Conservation (phyloP, 2,113 vertebrate genomes). For the Pterocles burchelli region DNA sequence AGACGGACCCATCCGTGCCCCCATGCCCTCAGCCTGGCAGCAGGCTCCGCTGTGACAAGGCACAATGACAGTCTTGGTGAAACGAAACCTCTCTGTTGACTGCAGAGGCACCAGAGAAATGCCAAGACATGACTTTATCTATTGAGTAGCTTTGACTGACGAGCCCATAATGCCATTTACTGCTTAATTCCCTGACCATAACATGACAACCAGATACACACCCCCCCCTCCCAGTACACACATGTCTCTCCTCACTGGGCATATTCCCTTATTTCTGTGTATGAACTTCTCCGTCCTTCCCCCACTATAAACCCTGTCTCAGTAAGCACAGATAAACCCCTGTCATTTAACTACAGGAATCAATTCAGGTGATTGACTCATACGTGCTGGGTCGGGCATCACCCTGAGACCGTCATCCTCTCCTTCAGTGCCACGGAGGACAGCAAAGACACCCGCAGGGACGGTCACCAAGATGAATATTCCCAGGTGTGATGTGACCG, state of each 20-base stretch:
- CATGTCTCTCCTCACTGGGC: not conserved
- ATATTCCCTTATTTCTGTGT: not conserved
- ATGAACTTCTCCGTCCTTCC: not conserved
- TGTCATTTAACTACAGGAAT: not conserved
- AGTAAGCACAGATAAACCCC: not conserved
- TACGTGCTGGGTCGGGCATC: not conserved
- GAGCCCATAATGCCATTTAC: not conserved
- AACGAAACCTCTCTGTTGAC: not conserved
- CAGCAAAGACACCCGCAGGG: not conserved
- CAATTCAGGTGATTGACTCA: not conserved
- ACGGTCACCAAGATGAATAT: not conserved
- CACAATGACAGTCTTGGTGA: not conserved
- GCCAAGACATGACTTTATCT: not conserved
- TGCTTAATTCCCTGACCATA: not conserved
- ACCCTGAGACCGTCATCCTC: not conserved
- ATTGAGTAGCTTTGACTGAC: not conserved
- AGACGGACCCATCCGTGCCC: too few species aligned
- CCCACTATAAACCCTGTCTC: not conserved
- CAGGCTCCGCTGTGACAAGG: not conserved
- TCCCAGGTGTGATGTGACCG: not conserved
- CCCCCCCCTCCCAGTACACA: not conserved
- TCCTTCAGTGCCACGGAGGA: not conserved
- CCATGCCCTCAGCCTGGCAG: not conserved
- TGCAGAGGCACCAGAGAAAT: not conserved
- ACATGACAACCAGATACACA: not conserved